Evolutionary conservation across 2,888 invertebrate genomes (phyloP), one percentile per base, ranked within the genome.

Genomic region (Sycophila texana): DNA sequence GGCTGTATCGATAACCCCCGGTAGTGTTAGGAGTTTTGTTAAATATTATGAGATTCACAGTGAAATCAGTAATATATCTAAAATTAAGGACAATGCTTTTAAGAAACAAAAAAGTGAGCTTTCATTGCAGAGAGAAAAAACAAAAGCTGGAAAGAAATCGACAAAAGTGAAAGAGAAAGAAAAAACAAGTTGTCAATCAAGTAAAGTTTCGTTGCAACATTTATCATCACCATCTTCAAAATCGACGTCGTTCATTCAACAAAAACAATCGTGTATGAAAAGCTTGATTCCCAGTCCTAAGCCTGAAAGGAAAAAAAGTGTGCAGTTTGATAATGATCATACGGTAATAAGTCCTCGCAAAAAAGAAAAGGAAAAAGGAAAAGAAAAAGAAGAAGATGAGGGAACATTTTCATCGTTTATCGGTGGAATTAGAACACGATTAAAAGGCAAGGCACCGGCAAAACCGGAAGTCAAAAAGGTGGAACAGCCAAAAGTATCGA

Each of bases 11-110:
- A 88, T 89, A 85, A 83, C 84, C 80, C 89, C 89, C 65, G 89
- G 89, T 87, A 90, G 88, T 83, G 89, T 90, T 87, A 88, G 84
- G 77, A 90, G 83, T 83, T 89, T 89, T 82, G 86, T 90, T 81
- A 86, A 87, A 79, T 87, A 88, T 82, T 90, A 89, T 83, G 90
- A 90, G 83, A 86, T 88, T 82, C 85, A 85, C 73, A 82, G 79
- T 51, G 84, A 86, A 82, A 85, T 83, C 78, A 84, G 82, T 79
- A 82, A 73, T 82, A 82, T 85, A 86, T 84, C 86, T 84, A 86
- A 86, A 83, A 82, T 82, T 85, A 86, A 84, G 77, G 85, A 86
- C 84, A 85, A 83, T 70, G 74, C 84, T 82, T 84, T 82, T 82
- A 84, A 82, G 47, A 74, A 66, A 63, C 72, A 51, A n/a, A 65